phyloP scores from a whole-genome alignment of 92 coral and sea anemone genomes.

The Epizoanthus ramosus region DNA sequence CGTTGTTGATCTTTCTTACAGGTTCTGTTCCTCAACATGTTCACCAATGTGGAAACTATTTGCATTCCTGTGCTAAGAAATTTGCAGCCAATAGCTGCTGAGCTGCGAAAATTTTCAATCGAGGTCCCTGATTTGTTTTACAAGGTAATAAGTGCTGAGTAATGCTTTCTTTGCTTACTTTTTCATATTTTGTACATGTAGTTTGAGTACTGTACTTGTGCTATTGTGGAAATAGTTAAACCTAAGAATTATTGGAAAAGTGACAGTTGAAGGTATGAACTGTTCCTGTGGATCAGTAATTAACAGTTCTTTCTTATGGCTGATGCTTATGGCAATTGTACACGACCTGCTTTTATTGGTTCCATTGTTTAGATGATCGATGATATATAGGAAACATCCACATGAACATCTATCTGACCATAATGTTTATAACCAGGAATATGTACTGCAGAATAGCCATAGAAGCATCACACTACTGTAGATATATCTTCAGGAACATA shows the following conservation, averaged over 20 bases:
- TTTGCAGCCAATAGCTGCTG: conserved; percentile 87
- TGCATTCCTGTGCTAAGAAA: conserved; percentile 85
- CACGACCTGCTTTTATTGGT: too few relatives aligned
- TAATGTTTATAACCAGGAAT: too few relatives aligned
- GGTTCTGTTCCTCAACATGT: conserved; percentile 91
- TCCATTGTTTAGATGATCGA: too few relatives aligned
- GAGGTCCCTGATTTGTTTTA: conserved; percentile 90
- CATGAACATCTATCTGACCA: too few relatives aligned
- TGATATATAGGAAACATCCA: too few relatives aligned
- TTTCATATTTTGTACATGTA: background rate
- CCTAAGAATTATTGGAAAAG: background rate
- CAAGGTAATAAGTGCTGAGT: conserved; percentile 61
- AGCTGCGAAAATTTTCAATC: conserved; percentile 79
- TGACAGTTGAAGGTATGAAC: background rate
- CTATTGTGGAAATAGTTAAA: background rate
- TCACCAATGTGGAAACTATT: conserved; percentile 80
- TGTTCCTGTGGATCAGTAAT: too few relatives aligned
- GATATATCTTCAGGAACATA: too few relatives aligned
- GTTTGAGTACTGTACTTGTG: background rate
- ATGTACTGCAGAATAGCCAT: too few relatives aligned
- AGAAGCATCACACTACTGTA: too few relatives aligned
- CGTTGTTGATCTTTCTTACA: conserved; percentile 13
- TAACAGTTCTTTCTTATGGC: too few relatives aligned
- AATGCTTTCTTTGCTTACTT: background rate
- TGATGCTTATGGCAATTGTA: too few relatives aligned